These are phyloP conservation scores for Micropterix aruncella DNA, from an alignment of 2,888 invertebrate species.

Conservation along the genomic window DNA sequence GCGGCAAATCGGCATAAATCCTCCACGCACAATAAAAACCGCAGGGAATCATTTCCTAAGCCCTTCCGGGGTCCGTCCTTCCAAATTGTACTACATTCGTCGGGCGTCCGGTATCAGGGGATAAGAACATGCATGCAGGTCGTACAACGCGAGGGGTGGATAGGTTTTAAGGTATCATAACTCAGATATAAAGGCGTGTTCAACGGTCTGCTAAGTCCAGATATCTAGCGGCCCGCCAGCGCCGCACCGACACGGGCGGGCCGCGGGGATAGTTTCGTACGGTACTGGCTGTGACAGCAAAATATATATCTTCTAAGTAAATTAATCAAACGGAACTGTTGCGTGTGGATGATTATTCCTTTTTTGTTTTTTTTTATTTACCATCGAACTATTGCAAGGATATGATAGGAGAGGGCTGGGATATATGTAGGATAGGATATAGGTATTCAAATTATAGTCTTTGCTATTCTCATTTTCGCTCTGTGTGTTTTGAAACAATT, in stretches of 20 bases:
- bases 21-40: not conserved
- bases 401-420: too few relatives aligned
- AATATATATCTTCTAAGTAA: too few relatives aligned
- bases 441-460: too few relatives aligned
- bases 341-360: too few relatives aligned
- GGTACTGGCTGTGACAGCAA: too few relatives aligned
- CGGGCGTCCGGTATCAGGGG: slow-evolving; percentile 7
- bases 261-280: slow-evolving; percentile 4
- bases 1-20: not conserved
- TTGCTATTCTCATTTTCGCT: too few relatives aligned
- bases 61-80: not conserved
- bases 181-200: slow-evolving; percentile 13
- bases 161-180: slow-evolving; percentile 12
- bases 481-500: too few relatives aligned
- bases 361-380: too few relatives aligned
- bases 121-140: slow-evolving; percentile 6
- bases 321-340: too few relatives aligned
- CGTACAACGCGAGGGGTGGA: slow-evolving; percentile 3
- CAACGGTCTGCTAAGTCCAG: slow-evolving; percentile 14
- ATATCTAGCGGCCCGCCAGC: slow-evolving; percentile 10
- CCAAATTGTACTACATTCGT: not conserved
- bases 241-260: slow-evolving; percentile 6
- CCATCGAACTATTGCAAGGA: too few relatives aligned
- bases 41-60: not conserved
- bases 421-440: too few relatives aligned